Evolutionary conservation across 2,888 invertebrate species (phyloP).

Genomic region (Brachypalpus laphriformis): DNA sequence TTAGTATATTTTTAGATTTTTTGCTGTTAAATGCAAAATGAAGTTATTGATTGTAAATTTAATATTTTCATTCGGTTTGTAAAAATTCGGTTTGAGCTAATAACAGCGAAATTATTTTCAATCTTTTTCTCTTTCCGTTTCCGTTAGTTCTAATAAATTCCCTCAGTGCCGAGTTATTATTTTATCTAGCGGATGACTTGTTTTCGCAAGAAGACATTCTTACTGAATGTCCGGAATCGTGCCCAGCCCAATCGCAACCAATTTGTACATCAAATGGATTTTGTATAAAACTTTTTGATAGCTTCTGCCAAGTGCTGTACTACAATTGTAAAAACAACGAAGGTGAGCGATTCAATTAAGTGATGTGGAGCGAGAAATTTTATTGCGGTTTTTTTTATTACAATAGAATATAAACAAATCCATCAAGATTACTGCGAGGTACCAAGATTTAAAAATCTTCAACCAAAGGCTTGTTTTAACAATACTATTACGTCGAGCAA

Average conservation of each 20-base stretch:
- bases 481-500: not conserved
- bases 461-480: constrained; percentile 30
- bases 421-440: constrained; percentile 18
- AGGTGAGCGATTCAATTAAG: constrained; percentile 8
- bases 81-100: not conserved
- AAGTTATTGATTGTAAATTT: not conserved
- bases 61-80: not conserved
- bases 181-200: not conserved
- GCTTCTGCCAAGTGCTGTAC: constrained; percentile 27
- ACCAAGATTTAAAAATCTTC: constrained; percentile 25
- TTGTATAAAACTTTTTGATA: constrained; percentile 55
- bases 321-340: constrained; percentile 39
- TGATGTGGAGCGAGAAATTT: not conserved
- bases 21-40: constrained; percentile 4
- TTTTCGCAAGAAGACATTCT: not conserved
- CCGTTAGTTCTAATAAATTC: not conserved
- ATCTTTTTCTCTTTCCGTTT: not conserved
- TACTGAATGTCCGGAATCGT: constrained; percentile 26
- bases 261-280: constrained; percentile 58
- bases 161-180: not conserved
- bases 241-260: not conserved
- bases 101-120: not conserved
- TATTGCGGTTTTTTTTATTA: not conserved
- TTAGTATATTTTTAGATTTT: not conserved
- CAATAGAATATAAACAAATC: constrained; percentile 43